Percentiles rank a stretch among this genome's conserved stretches.
phyloP scores from a whole-genome alignment of 1,140 invertebrate genomes.

The Drosophila chauvacae region DNA sequence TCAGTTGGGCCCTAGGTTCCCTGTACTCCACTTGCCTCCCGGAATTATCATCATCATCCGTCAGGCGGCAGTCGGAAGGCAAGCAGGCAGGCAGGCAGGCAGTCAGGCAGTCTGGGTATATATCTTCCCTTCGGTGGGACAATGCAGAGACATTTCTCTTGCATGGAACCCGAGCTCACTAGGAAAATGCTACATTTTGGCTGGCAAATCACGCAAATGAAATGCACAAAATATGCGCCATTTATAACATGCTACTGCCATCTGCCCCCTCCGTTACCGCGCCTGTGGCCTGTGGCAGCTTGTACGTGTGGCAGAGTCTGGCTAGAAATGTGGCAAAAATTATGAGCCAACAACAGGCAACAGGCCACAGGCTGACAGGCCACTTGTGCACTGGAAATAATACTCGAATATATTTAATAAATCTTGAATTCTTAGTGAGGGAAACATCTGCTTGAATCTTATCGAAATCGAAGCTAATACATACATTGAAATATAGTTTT shows the following conservation, averaged over 20 bases:
- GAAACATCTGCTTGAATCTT: background rate
- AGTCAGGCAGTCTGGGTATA: conserved; percentile 14
- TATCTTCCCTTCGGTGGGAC: conserved; percentile 34
- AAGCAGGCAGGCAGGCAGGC: conserved; percentile 3
- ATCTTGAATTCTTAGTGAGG: background rate
- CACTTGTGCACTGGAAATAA: conserved; percentile 1
- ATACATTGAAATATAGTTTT: no score
- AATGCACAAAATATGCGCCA: conserved; percentile 81
- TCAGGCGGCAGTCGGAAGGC: conserved; percentile 21
- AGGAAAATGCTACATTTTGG: conserved; percentile 74
- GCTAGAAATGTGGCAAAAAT: conserved; percentile 63
- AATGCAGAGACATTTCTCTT: conserved; percentile 35
- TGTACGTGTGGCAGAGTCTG: conserved; percentile 54
- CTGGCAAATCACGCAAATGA: conserved; percentile 81
- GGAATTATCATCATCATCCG: conserved; percentile 33
- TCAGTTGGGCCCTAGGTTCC: background rate
- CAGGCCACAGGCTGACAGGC: conserved; percentile 57
- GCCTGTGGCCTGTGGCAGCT: conserved; percentile 4
- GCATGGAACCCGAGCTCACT: conserved; percentile 28
- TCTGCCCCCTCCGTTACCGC: background rate
- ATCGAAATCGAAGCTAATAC: background rate
- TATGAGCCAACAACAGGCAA: conserved; percentile 71
- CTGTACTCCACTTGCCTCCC: background rate
- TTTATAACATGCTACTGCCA: conserved; percentile 68
- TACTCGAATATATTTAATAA: background rate